Percentiles rank a stretch among this genome's conserved stretches.
These are phyloP conservation scores for Galerucella calmariensis DNA, from an alignment of 2,888 invertebrate genomes.

Conservation along the genomic window DNA sequence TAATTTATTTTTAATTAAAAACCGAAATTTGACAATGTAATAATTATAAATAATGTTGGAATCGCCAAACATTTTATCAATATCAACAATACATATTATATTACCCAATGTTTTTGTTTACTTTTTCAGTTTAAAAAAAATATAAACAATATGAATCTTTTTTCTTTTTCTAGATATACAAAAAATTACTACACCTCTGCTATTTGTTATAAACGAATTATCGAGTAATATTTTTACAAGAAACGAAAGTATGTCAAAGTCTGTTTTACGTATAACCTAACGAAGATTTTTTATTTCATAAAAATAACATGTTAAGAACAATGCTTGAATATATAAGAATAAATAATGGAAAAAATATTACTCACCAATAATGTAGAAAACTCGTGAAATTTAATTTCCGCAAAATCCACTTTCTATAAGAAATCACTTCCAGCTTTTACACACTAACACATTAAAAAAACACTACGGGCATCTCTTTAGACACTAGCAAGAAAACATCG, in stretches of 20 bases:
- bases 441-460: conserved; percentile 61
- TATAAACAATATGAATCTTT: background rate
- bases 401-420: conserved; percentile 63
- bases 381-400: conserved; percentile 56
- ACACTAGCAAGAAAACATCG: conserved; percentile 50
- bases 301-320: background rate
- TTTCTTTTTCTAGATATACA: background rate
- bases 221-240: conserved; percentile 8
- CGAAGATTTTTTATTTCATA: background rate
- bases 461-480: conserved; percentile 59
- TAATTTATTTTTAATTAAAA: no score
- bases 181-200: background rate
- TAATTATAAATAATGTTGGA: no score
- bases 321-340: background rate
- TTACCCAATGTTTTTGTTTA: no score
- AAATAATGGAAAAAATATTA: conserved; percentile 22
- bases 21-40: no score
- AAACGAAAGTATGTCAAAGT: conserved; percentile 24
- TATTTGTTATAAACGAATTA: background rate
- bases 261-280: conserved; percentile 15
- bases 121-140: background rate
- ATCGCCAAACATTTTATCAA: no score
- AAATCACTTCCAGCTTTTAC: conserved; percentile 60
- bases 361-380: conserved; percentile 58
- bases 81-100: no score